Evolutionary conservation across 2,113 vertebrate genomes (phyloP).

Genomic region (Malurus elegans): DNA sequence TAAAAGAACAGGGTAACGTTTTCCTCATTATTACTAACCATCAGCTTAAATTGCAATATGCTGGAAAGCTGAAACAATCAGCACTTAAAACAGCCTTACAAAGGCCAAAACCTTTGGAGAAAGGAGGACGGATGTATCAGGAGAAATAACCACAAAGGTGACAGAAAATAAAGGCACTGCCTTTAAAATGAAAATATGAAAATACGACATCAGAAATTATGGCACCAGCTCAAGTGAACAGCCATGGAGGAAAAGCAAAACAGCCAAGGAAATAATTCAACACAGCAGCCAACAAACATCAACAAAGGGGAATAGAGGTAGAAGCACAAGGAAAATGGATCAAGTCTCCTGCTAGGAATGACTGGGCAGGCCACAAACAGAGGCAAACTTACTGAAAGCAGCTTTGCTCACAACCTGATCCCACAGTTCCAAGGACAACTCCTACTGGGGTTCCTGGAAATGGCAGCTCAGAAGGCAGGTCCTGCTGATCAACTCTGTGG

Average conservation of each 20-base stretch:
- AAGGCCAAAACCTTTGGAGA: not conserved
- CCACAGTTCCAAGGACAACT: not conserved
- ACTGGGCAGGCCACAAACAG: not conserved
- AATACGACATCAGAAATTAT: no score
- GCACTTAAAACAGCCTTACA: not conserved
- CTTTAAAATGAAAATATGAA: no score
- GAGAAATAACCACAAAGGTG: not conserved
- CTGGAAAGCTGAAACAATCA: not conserved
- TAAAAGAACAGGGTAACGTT: not conserved
- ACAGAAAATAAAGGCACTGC: not conserved
- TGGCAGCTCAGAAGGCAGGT: not conserved
- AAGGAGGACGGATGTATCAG: not conserved
- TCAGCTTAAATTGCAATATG: not conserved
- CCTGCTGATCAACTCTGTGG: not conserved
- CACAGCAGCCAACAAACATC: not conserved
- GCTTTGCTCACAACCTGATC: not conserved
- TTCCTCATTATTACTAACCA: not conserved
- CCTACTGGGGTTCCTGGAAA: not conserved
- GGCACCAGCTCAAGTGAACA: not conserved
- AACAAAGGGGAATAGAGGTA: accelerated
- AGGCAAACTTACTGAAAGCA: not conserved
- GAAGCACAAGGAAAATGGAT: not conserved
- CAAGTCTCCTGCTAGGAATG: not conserved
- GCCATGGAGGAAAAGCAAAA: not conserved
- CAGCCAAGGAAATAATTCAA: not conserved